phyloP scores from a whole-genome alignment of 2,888 invertebrate species.

The Cephonodes hylas region DNA sequence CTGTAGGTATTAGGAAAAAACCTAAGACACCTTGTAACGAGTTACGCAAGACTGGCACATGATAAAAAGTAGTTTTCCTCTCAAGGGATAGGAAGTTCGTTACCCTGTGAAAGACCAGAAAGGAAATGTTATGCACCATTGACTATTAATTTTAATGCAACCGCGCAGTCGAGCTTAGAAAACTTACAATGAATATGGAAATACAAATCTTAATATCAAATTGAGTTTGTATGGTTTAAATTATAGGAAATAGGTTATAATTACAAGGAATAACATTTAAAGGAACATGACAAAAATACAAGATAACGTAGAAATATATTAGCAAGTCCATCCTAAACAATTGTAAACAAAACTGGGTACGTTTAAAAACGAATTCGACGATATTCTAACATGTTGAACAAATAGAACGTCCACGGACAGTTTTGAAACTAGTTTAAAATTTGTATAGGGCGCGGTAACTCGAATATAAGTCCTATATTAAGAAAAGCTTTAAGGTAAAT shows the following conservation, averaged over 20 bases:
- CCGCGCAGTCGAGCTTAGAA: conserved; percentile 2
- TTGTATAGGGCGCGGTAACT: not conserved
- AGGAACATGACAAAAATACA: too few relatives aligned
- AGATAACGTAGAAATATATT: too few relatives aligned
- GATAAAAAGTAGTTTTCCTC: conserved; percentile 72
- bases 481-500: not conserved
- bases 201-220: not conserved
- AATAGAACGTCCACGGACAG: not conserved
- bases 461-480: not conserved
- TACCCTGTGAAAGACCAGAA: conserved; percentile 54
- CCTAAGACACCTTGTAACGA: conserved; percentile 51
- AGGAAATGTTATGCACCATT: conserved; percentile 30
- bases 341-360: not conserved
- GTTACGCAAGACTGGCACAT: conserved; percentile 71
- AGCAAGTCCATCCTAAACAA: too few relatives aligned
- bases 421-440: not conserved
- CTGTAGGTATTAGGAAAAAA: conserved; percentile 61
- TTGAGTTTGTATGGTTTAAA: not conserved
- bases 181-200: not conserved
- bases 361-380: not conserved
- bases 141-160: conserved; percentile 17
- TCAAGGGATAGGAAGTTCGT: conserved; percentile 70
- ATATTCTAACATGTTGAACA: not conserved
- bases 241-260: not conserved
- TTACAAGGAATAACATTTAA: too few relatives aligned